Percentiles rank a stretch among this genome's conserved stretches.
Conservation (phyloP, 2,113 vertebrate genomes). For the Corythaixoides concolor region DNA sequence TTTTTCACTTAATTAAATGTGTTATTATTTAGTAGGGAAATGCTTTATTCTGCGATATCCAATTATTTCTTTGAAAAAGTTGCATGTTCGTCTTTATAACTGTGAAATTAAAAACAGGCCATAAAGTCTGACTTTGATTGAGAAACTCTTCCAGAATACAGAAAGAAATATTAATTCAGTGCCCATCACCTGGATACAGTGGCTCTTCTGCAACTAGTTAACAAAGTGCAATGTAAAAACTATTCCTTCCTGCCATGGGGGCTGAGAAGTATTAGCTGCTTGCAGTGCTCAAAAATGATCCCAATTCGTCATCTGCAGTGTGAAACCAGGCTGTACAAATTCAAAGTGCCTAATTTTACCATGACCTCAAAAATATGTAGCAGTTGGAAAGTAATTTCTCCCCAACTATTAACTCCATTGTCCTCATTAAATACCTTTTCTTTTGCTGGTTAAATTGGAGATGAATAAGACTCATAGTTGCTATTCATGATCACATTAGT, state of each 20-base stretch:
- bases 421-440: not conserved
- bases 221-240: not conserved
- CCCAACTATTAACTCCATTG: not conserved
- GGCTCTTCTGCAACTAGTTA: not conserved
- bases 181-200: not conserved
- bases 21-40: not conserved
- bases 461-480: not conserved
- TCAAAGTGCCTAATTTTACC: constrained; percentile 12
- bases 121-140: not conserved
- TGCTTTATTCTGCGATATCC: not conserved
- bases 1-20: constrained; percentile 16
- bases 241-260: not conserved
- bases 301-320: not conserved
- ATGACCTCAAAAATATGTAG: not conserved
- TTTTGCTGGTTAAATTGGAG: not conserved
- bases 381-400: not conserved
- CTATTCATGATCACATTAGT: not conserved
- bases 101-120: constrained; percentile 12
- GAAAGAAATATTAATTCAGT: not conserved
- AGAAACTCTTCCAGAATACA: not conserved
- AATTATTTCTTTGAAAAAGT: constrained; percentile 18
- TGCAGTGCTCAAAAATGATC: not conserved
- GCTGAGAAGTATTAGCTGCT: not conserved
- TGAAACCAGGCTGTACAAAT: not conserved
- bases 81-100: not conserved